These are phyloP conservation scores for Ectropis crepuscularia DNA, from an alignment of 2,888 invertebrate genomes.

Conservation along the genomic window DNA sequence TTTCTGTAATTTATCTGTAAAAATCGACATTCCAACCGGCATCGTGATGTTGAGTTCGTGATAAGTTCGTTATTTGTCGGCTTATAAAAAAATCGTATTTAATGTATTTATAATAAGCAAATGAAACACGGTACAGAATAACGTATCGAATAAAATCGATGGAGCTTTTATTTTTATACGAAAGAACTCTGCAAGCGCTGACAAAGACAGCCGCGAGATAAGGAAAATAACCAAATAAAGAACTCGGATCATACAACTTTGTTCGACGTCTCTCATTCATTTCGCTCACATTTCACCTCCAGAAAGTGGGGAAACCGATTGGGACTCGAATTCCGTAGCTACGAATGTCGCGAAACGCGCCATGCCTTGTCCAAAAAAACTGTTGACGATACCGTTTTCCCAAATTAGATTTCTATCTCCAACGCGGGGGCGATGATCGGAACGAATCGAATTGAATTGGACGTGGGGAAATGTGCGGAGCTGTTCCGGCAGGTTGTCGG, in stretches of 20 bases:
- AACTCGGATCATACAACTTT: conserved; percentile 27
- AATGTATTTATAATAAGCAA: too few species aligned
- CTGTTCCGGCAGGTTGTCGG: conserved; percentile 4
- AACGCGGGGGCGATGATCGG: conserved; percentile 64
- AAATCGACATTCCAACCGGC: too few species aligned
- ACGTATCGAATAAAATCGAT: conserved; percentile 1
- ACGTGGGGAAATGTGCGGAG: conserved; percentile 51
- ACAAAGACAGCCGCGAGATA: conserved; percentile 22
- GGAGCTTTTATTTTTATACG: conserved; percentile 1
- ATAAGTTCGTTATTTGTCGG: too few species aligned
- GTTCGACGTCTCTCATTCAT: conserved; percentile 24
- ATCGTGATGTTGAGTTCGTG: too few species aligned
- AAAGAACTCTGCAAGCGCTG: conserved; percentile 13
- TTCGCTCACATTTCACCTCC: conserved; percentile 27
- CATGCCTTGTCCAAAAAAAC: conserved; percentile 60
- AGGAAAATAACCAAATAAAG: conserved; percentile 31
- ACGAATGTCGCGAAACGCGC: conserved; percentile 41
- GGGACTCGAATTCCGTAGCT: conserved; percentile 14
- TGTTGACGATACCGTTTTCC: conserved; percentile 60
- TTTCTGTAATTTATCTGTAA: too few species aligned
- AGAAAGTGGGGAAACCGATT: conserved; percentile 22
- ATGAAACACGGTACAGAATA: not conserved
- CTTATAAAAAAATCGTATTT: too few species aligned
- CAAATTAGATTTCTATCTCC: conserved; percentile 65
- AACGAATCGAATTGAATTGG: conserved; percentile 65